These are phyloP conservation scores for Bubo bubo DNA, from an alignment of 2,113 vertebrate species.

Conservation along the genomic window DNA sequence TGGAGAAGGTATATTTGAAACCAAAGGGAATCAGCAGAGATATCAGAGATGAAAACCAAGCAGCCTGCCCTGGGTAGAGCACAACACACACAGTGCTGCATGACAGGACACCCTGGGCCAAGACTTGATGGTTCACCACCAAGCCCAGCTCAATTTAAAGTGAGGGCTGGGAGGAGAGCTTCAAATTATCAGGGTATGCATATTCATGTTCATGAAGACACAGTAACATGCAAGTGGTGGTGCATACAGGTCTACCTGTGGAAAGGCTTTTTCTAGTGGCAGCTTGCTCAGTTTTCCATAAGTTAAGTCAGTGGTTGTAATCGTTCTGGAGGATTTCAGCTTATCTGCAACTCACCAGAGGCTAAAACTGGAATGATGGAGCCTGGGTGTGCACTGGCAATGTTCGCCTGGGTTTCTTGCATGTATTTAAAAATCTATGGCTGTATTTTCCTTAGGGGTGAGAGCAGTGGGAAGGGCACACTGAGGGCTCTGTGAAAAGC, in stretches of 20 bases:
- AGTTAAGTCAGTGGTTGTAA: background rate
- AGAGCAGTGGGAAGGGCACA: background rate
- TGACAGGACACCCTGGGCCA: background rate
- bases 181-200: background rate
- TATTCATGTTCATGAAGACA: too few species aligned
- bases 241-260: background rate
- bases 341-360: background rate
- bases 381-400: background rate
- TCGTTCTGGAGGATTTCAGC: background rate
- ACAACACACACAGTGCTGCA: rapidly evolving
- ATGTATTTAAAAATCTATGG: background rate
- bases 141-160: background rate
- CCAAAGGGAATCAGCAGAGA: background rate
- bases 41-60: background rate
- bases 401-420: background rate
- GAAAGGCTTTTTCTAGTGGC: background rate
- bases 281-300: background rate
- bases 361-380: background rate
- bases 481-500: background rate
- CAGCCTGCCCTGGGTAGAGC: background rate
- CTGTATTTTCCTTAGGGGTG: background rate
- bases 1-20: background rate
- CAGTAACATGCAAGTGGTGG: too few species aligned
- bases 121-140: background rate
- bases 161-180: background rate